These are phyloP conservation scores for Athene noctua DNA, from an alignment of 2,113 vertebrate species.

Conservation along the genomic window DNA sequence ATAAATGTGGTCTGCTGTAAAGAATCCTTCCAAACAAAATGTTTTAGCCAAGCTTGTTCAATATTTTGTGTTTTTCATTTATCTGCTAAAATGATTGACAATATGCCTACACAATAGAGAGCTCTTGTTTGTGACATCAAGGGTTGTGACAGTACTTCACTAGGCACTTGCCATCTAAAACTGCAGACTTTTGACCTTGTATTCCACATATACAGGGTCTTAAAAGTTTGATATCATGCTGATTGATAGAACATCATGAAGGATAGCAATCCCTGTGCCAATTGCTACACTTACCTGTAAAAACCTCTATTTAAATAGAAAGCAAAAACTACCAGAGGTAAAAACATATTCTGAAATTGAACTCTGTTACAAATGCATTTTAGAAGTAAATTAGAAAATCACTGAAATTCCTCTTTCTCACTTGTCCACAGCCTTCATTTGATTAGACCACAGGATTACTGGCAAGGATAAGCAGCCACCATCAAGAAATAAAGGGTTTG, in stretches of 20 bases:
- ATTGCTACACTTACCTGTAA: not conserved
- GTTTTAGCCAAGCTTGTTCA: conserved; percentile 8
- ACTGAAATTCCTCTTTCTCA: not conserved
- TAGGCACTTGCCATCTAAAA: not conserved
- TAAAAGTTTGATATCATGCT: not conserved
- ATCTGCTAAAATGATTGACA: conserved; percentile 34
- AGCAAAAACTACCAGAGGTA: not conserved
- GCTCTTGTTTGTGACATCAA: not conserved
- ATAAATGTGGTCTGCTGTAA: conserved; percentile 13
- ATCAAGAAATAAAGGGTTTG: not conserved
- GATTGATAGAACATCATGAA: not conserved
- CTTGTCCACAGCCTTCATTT: not conserved
- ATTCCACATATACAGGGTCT: not conserved
- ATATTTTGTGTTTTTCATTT: conserved; percentile 50
- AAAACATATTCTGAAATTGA: not conserved
- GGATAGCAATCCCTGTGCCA: not conserved
- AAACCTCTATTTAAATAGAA: not conserved
- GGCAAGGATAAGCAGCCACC: not conserved
- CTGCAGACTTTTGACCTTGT: not conserved
- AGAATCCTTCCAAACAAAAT: not conserved
- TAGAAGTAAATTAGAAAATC: not conserved
- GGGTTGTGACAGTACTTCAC: not conserved
- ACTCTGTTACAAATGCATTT: not conserved
- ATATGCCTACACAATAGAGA: not conserved
- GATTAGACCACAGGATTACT: not conserved